Evolutionary conservation across 2,888 invertebrate species (phyloP).

Genomic region (Noctua fimbriata): DNA sequence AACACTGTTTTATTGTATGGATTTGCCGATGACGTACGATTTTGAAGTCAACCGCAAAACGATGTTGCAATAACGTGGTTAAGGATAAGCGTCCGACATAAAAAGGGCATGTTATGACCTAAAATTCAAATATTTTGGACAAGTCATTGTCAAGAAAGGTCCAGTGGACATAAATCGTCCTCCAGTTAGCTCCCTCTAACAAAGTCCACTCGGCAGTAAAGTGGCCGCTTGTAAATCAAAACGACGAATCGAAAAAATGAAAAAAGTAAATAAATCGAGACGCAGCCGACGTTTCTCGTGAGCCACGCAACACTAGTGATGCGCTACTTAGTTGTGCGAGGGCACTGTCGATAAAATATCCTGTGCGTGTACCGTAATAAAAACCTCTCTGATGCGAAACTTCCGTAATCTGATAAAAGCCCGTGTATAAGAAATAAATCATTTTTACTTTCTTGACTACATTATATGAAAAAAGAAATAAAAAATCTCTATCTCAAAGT

Average conservation of each 20-base stretch:
- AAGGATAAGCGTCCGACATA: constrained; percentile 70
- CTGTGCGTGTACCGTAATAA: constrained; percentile 41
- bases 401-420: constrained; percentile 47
- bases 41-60: constrained; percentile 69
- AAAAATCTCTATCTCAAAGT: constrained; percentile 35
- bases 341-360: constrained; percentile 69
- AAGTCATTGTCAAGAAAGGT: constrained; percentile 82
- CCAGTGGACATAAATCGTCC: constrained; percentile 85
- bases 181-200: constrained; percentile 86
- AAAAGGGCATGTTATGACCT: constrained; percentile 81
- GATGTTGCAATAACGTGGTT: constrained; percentile 77
- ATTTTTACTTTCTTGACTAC: constrained; percentile 25
- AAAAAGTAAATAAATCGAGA: constrained; percentile 82
- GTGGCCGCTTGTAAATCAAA: constrained; percentile 89
- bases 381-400: constrained; percentile 45
- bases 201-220: constrained; percentile 88
- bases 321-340: constrained; percentile 62
- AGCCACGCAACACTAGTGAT: constrained; percentile 77
- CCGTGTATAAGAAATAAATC: constrained; percentile 32
- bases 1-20: constrained; percentile 64
- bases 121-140: constrained; percentile 86
- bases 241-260: constrained; percentile 86
- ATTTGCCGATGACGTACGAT: constrained; percentile 56
- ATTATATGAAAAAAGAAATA: constrained; percentile 30
- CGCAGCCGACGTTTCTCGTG: constrained; percentile 80